phyloP scores from a whole-genome alignment of 2,797 vertebrate species.

The Semaprochilodus insignis region DNA sequence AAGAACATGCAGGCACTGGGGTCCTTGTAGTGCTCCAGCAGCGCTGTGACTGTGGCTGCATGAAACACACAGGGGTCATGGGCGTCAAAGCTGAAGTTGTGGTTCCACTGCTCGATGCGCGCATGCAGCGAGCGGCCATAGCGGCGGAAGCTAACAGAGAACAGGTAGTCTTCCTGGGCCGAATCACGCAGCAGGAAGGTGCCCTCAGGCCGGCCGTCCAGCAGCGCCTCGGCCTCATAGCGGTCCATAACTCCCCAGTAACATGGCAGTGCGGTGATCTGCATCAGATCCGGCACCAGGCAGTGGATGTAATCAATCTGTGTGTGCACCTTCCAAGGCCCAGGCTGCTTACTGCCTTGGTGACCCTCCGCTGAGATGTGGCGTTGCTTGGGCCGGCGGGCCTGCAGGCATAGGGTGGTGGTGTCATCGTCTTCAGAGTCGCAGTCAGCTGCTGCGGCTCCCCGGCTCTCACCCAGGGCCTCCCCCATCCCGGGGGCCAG shows the following conservation, averaged over 20 bases:
- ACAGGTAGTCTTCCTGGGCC: constrained; percentile 98
- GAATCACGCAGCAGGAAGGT: constrained; percentile 98
- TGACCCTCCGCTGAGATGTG: constrained; percentile 90
- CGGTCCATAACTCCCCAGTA: constrained; percentile 99
- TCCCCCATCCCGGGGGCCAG: constrained; percentile 92
- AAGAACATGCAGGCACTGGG: constrained; percentile 99
- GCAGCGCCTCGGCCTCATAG: constrained; percentile 93
- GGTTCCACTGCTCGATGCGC: constrained; percentile 98
- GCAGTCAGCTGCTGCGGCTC: constrained; percentile 73
- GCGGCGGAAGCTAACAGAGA: constrained; percentile 98
- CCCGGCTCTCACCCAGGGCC: constrained; percentile 76
- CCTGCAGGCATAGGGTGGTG: constrained; percentile 94
- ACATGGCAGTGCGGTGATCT: constrained; percentile 93
- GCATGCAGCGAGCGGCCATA: constrained; percentile 88
- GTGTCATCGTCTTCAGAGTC: constrained; percentile 92
- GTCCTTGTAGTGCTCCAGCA: constrained; percentile 98
- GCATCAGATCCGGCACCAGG: constrained; percentile 93
- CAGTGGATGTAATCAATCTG: constrained; percentile 99
- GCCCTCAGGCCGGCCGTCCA: constrained; percentile 95
- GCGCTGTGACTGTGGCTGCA: constrained; percentile 95
- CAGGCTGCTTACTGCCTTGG: constrained; percentile 81
- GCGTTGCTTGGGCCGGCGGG: constrained; percentile 91
- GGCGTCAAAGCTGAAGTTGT: constrained; percentile 98
- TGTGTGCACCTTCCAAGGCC: constrained; percentile 97
- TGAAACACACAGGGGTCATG: constrained; percentile 98